Evolutionary conservation across 2,888 invertebrate species (phyloP).

Genomic region (Drosophila fungiperda): DNA sequence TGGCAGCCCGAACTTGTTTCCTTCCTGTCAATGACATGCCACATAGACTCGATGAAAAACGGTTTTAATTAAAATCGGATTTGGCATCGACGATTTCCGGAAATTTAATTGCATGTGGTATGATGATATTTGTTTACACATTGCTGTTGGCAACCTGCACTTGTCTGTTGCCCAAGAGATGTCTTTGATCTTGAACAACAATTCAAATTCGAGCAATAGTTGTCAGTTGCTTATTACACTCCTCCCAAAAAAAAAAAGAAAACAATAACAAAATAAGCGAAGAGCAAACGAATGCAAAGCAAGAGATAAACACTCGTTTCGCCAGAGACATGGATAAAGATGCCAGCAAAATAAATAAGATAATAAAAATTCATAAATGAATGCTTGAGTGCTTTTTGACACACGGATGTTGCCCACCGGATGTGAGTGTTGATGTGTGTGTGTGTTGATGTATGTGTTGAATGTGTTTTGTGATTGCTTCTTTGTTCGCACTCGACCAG

Average conservation of each 20-base stretch:
- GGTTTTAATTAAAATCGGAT: slow-evolving; percentile 81
- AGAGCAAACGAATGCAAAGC: neutral
- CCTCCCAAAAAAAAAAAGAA: neutral
- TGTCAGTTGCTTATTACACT: slow-evolving; percentile 46
- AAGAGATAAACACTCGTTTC: neutral
- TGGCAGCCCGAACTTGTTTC: slow-evolving; percentile 57
- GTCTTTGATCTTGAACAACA: slow-evolving; percentile 60
- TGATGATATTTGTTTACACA: slow-evolving; percentile 71
- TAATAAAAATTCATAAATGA: slow-evolving; percentile 79
- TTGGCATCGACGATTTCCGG: slow-evolving; percentile 77
- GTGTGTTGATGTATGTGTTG: slow-evolving; percentile 29
- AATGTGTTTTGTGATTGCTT: slow-evolving; percentile 13
- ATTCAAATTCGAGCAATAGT: slow-evolving; percentile 45
- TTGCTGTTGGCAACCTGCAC: slow-evolving; percentile 25
- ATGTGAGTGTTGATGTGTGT: slow-evolving; percentile 42
- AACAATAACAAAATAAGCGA: slow-evolving; percentile 12
- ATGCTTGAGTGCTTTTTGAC: slow-evolving; percentile 72
- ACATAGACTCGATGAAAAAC: slow-evolving; percentile 52
- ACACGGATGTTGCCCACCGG: slow-evolving; percentile 72
- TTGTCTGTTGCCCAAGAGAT: slow-evolving; percentile 10
- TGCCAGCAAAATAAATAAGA: slow-evolving; percentile 38
- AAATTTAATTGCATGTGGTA: slow-evolving; percentile 73
- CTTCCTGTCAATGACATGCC: slow-evolving; percentile 69
- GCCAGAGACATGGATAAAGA: slow-evolving; percentile 13
- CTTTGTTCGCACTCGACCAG: slow-evolving; percentile 31